Percentiles rank a stretch among this genome's conserved stretches.
phyloP scores from a whole-genome alignment of 1,140 invertebrate species.

The Wasmannia auropunctata region DNA sequence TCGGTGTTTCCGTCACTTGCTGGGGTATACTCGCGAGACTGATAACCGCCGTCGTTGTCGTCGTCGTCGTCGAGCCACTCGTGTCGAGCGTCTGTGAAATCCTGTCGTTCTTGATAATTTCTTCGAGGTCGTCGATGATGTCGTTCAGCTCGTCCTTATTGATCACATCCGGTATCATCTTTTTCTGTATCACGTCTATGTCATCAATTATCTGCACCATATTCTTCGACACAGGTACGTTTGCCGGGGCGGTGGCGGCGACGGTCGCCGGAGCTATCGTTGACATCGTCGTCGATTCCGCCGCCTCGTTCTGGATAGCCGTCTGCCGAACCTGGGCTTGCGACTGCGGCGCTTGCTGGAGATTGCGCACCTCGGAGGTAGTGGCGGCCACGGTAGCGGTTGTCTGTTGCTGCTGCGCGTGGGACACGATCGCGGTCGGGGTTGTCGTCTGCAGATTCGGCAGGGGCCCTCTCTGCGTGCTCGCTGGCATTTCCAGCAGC shows the following conservation, averaged over 20 bases:
- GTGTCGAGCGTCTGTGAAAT: slow-evolving; percentile 76
- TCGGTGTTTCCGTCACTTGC: slow-evolving; percentile 61
- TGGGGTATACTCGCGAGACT: slow-evolving; percentile 33
- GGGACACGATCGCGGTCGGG: not conserved
- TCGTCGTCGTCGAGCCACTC: not conserved
- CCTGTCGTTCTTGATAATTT: slow-evolving; percentile 82
- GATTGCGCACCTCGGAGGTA: slow-evolving; percentile 18
- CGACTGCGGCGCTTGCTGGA: slow-evolving; percentile 33
- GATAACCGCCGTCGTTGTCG: slow-evolving; percentile 11
- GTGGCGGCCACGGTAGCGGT: not conserved
- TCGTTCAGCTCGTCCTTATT: slow-evolving; percentile 85
- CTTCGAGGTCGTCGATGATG: slow-evolving; percentile 84
- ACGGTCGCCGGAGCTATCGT: not conserved
- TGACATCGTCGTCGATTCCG: not conserved
- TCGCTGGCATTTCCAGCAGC: slow-evolving; percentile 86
- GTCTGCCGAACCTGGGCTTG: slow-evolving; percentile 53
- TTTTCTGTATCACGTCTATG: slow-evolving; percentile 83
- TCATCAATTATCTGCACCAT: slow-evolving; percentile 83
- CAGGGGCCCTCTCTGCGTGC: slow-evolving; percentile 74
- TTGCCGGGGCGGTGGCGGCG: slow-evolving; percentile 54
- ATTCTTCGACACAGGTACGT: slow-evolving; percentile 77
- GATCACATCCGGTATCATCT: slow-evolving; percentile 81
- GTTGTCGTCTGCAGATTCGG: slow-evolving; percentile 68
- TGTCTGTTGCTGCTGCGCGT: slow-evolving; percentile 49
- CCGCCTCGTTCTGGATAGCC: slow-evolving; percentile 52